phyloP scores from a whole-genome alignment of 2,113 vertebrate genomes.

The Cepphus grylle region DNA sequence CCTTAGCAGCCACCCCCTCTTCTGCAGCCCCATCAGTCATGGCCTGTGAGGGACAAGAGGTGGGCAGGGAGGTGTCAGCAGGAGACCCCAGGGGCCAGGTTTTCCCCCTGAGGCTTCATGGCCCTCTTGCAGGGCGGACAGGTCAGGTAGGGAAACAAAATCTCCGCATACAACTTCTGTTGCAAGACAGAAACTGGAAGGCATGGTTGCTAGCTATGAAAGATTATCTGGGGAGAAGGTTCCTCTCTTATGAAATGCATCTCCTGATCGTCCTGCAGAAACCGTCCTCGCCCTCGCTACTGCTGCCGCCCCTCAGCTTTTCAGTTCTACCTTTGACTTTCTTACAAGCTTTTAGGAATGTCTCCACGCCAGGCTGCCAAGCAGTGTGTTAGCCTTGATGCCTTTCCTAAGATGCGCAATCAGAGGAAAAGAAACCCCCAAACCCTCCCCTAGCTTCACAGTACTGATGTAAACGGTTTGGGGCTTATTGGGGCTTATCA shows the following conservation, averaged over 20 bases:
- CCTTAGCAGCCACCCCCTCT: background rate
- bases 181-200: conserved; percentile 42
- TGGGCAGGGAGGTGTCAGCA: background rate
- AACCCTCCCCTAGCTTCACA: background rate
- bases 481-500: background rate
- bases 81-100: background rate
- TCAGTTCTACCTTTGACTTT: background rate
- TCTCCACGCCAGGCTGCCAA: background rate
- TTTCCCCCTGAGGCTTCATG: background rate
- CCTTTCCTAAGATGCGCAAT: background rate
- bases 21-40: background rate
- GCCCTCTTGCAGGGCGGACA: background rate
- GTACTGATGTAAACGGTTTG: background rate
- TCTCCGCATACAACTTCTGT: background rate
- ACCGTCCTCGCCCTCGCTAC: rapidly evolving
- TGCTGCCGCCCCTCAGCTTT: background rate
- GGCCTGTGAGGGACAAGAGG: background rate
- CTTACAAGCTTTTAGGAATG: background rate
- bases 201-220: background rate
- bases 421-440: background rate
- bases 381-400: background rate
- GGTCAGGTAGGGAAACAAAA: background rate
- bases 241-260: background rate
- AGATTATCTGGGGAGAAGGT: background rate
- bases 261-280: background rate